These are phyloP conservation scores for Echiichthys vipera DNA, from an alignment of 2,797 vertebrate species.

Conservation along the genomic window DNA sequence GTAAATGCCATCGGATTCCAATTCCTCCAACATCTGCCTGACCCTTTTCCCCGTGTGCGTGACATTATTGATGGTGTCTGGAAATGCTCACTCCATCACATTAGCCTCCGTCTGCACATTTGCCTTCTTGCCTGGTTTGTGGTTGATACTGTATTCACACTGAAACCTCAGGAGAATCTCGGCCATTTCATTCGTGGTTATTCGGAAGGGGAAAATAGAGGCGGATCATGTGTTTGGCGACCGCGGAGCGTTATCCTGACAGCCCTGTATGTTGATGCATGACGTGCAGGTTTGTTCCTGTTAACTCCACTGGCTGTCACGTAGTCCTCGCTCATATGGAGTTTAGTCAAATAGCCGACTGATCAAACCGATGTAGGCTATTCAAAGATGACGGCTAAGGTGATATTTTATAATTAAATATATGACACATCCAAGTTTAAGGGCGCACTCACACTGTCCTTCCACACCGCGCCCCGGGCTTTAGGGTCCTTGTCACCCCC, in stretches of 20 bases:
- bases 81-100: conserved; percentile 24
- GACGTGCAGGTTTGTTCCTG: background rate
- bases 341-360: background rate
- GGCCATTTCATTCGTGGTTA: conserved; percentile 9
- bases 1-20: conserved; percentile 41
- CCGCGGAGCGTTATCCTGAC: background rate
- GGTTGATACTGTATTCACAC: conserved; percentile 8
- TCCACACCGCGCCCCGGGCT: too few species aligned
- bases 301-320: background rate
- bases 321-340: background rate
- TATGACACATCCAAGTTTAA: conserved; percentile 22
- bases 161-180: conserved; percentile 21
- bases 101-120: conserved; percentile 12
- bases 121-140: background rate
- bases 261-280: background rate
- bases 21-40: background rate
- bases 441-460: too few species aligned
- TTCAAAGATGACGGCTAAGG: conserved; percentile 16
- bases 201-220: conserved; percentile 9
- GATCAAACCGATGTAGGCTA: conserved; percentile 5
- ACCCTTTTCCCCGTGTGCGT: background rate
- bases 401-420: background rate
- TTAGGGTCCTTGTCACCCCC: too few species aligned
- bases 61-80: conserved; percentile 36
- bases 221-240: background rate